Base-by-base conservation (phyloP, 2,797 vertebrate species). In the Lagodon rhomboides region DNA sequence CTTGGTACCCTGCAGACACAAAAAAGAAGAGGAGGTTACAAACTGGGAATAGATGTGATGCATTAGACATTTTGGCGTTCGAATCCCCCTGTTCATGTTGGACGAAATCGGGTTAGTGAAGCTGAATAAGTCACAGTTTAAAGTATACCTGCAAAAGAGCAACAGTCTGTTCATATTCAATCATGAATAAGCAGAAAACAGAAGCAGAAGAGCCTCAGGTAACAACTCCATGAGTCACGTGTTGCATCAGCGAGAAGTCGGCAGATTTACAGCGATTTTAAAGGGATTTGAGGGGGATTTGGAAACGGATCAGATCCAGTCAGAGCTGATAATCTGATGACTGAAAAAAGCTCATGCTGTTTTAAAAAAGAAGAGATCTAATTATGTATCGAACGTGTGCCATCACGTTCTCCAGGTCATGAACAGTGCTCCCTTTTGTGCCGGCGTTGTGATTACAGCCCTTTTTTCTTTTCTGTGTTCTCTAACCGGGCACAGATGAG, bases 1-100 rank as follows among this genome's bases (percentile, higher is more conserved):
- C 23, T 96, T 94, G 34, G 89, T 82, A 41, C 97, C 97, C 97
- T 98, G 83, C 73, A 66, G 65, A 79, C 34, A 90, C 1, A 69
- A 44, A 86, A 85, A 70, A 80, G 9, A 76, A 7, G 63, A 3
- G 25, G 13, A 59, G 7, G 18, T 87, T 73, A 91, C 1, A 49
- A 56, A 18, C 27, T 25, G 23, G 27, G 70, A 25, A 68, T 5
- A 12, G 1, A 38, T 10, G 11, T 23, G 15, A 8, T 11, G 3
- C 25, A 56, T 1, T 43, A 17, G 71, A 77, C 56, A 27, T 59
- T 43, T 27, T 25, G 16, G 18, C 7, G 30, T 44, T 72, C 1
- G 1, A 41, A 25, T 53, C 8, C 12, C 12, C 12, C 1, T 30
- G 6, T 41, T 50, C 16, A 10, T 17, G 3, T 13, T 8, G 16